Percentiles rank a stretch among this genome's conserved stretches.
Evolutionary conservation across 64 coral and sea anemone species (phyloP).

Genomic region (Montipora cactus): DNA sequence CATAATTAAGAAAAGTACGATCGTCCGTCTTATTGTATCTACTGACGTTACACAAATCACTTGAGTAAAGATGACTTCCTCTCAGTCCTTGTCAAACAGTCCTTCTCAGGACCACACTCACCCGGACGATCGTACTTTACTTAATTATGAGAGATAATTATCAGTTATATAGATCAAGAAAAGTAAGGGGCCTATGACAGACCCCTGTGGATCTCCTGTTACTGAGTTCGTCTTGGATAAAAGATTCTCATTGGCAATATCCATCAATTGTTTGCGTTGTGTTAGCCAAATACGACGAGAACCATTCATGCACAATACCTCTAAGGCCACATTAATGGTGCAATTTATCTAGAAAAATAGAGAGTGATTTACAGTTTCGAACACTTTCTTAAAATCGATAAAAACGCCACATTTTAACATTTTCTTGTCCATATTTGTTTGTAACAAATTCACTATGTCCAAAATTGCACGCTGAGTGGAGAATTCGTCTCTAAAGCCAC

Average conservation of each 20-base stretch:
- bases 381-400: neutral
- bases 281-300: neutral
- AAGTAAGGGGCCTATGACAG: neutral
- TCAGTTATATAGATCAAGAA: conserved; percentile 8
- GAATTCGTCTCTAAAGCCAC: too few relatives aligned
- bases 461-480: too few relatives aligned
- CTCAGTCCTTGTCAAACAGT: too few relatives aligned
- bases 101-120: too few relatives aligned
- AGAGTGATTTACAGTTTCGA: too few relatives aligned
- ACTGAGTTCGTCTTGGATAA: neutral
- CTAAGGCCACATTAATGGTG: neutral
- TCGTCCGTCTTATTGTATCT: too few relatives aligned
- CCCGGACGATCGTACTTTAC: too few relatives aligned
- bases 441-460: too few relatives aligned
- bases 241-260: neutral
- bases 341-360: neutral
- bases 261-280: neutral
- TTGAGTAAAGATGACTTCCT: too few relatives aligned
- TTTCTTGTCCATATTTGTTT: neutral
- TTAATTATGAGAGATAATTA: neutral
- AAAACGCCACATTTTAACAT: neutral
- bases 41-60: too few relatives aligned
- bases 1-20: too few relatives aligned
- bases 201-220: conserved; percentile 1
- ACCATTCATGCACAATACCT: neutral